Evolutionary conservation across 2,113 vertebrate genomes (phyloP).

Genomic region (Dinomys branickii): DNA sequence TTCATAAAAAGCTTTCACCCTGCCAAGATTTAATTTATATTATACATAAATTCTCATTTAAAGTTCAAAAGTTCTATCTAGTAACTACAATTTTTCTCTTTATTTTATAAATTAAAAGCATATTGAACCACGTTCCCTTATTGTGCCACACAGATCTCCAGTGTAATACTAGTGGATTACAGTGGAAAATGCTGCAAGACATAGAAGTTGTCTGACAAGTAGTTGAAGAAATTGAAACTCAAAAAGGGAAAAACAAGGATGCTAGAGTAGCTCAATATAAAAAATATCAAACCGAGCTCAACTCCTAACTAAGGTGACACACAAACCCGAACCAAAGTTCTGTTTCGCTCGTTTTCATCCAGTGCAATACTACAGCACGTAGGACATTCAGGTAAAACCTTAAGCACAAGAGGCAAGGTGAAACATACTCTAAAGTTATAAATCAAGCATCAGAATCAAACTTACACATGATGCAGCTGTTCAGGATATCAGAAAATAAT

Average conservation of each 20-base stretch:
- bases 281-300: not conserved
- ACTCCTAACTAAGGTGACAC: not conserved
- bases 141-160: not conserved
- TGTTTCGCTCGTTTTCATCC: not conserved
- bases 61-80: not conserved
- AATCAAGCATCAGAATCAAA: not conserved
- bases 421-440: not conserved
- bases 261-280: not conserved
- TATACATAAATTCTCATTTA: slow-evolving; percentile 2
- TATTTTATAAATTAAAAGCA: not conserved
- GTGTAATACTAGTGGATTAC: not conserved
- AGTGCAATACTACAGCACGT: not conserved
- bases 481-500: not conserved
- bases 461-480: not conserved
- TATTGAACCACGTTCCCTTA: not conserved
- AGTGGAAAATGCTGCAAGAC: not conserved
- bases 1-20: not conserved
- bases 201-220: not conserved
- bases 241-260: not conserved
- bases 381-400: not conserved
- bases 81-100: not conserved
- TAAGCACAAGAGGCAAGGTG: not conserved
- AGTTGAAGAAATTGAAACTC: not conserved
- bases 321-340: not conserved
- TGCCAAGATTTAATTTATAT: not conserved